Evolutionary conservation across 2,888 invertebrate genomes (phyloP).

Genomic region (Clivina fossor): DNA sequence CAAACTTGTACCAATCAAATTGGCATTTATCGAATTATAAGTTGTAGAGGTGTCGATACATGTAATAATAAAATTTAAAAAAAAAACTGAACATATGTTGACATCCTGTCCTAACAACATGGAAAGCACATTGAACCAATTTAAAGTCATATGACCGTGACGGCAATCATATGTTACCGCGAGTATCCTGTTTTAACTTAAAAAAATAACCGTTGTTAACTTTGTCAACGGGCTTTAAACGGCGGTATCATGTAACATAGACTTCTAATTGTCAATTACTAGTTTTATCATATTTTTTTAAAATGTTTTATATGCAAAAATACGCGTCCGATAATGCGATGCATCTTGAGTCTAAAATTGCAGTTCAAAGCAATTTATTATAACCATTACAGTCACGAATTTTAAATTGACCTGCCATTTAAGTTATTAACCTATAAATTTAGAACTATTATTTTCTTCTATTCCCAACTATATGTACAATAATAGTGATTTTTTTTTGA

Average conservation of each 20-base stretch:
- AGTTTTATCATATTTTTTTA: too few species aligned
- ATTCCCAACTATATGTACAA: too few species aligned
- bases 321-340: not conserved
- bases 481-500: too few species aligned
- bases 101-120: constrained; percentile 13
- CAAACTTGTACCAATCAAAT: too few species aligned
- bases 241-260: constrained; percentile 4
- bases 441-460: not conserved
- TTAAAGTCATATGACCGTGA: constrained; percentile 16
- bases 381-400: constrained; percentile 21
- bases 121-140: constrained; percentile 8
- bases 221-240: not conserved
- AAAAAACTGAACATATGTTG: too few species aligned
- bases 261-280: too few species aligned
- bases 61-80: too few species aligned
- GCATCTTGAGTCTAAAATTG: constrained; percentile 3
- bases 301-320: constrained; percentile 4
- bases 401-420: constrained; percentile 30
- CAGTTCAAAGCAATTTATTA: constrained; percentile 5
- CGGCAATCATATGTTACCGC: constrained; percentile 9
- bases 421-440: constrained; percentile 24
- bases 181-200: constrained; percentile 8
- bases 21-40: too few species aligned
- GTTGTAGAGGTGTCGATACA: too few species aligned
- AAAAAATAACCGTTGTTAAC: not conserved